Percentiles rank a stretch among this genome's conserved stretches.
Evolutionary conservation across 2,113 vertebrate genomes (phyloP).

Genomic region (Hassar affinis): DNA sequence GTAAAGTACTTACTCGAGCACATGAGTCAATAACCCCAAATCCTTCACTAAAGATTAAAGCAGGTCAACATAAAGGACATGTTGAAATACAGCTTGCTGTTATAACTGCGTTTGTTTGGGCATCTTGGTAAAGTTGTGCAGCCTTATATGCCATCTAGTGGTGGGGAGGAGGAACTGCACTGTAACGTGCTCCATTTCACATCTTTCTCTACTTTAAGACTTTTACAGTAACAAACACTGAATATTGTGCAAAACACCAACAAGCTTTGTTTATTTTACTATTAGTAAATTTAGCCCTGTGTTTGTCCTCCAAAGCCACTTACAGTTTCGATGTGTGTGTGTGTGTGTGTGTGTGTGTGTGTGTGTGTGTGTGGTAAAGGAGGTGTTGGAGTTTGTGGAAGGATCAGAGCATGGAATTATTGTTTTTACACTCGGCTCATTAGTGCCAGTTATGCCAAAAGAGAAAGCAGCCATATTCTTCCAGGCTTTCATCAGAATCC

Average conservation of each 20-base stretch:
- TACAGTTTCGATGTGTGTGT: background rate
- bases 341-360: background rate
- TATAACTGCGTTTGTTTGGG: too few relatives aligned
- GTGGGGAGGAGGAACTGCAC: background rate
- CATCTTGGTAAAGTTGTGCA: background rate
- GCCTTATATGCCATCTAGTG: background rate
- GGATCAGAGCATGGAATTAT: conserved; percentile 86
- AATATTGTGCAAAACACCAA: background rate
- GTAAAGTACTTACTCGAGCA: background rate
- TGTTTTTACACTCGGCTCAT: conserved; percentile 88
- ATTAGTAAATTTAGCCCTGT: background rate
- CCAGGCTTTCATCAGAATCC: conserved; percentile 82
- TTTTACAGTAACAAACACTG: background rate
- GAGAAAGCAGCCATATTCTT: conserved; percentile 78
- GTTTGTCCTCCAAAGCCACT: background rate
- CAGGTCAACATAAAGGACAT: background rate
- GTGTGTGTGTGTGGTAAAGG: conserved; percentile 66
- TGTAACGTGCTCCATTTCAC: background rate
- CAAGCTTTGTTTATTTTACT: background rate
- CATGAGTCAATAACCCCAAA: background rate
- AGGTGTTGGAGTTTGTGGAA: conserved; percentile 82
- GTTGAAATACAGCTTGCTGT: too few relatives aligned
- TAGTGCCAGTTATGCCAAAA: conserved; percentile 81
- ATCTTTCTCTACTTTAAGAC: background rate
- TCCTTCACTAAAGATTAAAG: background rate